phyloP scores from a whole-genome alignment of 1,140 invertebrate species.

The Potamilus streckersoni region DNA sequence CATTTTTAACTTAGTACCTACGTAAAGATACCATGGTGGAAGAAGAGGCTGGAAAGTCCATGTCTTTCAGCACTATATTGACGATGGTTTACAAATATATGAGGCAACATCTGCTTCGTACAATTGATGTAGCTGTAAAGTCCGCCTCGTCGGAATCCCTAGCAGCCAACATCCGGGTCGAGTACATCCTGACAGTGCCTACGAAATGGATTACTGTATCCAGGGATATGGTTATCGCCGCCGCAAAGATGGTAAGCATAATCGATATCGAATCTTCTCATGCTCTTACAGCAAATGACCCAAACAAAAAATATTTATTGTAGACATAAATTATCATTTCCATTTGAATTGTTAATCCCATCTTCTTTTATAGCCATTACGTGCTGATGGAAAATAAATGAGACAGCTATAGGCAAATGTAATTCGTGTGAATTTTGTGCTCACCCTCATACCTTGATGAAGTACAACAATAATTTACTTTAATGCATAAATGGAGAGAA shows the following conservation, averaged over 20 bases:
- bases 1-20: slow-evolving; percentile 12
- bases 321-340: no score
- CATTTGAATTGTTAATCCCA: no score
- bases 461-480: no score
- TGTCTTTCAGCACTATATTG: slow-evolving; percentile 17
- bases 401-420: no score
- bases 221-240: slow-evolving; percentile 19
- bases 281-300: no score
- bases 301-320: no score
- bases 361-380: no score
- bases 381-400: no score
- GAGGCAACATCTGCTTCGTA: slow-evolving; percentile 6
- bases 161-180: neutral
- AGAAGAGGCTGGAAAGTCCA: slow-evolving; percentile 31
- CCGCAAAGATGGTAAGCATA: slow-evolving; percentile 20
- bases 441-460: no score
- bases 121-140: slow-evolving; percentile 11
- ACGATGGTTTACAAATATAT: slow-evolving; percentile 14
- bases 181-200: slow-evolving; percentile 23
- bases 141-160: slow-evolving; percentile 7
- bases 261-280: neutral
- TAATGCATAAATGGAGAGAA: no score
- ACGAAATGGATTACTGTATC: slow-evolving; percentile 26
- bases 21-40: slow-evolving; percentile 23
- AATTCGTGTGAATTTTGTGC: no score